A percentile compares a stretch with the other conserved stretches of the same genome.
phyloP scores from a whole-genome alignment of 2,113 vertebrate genomes.

The Tyto alba region DNA sequence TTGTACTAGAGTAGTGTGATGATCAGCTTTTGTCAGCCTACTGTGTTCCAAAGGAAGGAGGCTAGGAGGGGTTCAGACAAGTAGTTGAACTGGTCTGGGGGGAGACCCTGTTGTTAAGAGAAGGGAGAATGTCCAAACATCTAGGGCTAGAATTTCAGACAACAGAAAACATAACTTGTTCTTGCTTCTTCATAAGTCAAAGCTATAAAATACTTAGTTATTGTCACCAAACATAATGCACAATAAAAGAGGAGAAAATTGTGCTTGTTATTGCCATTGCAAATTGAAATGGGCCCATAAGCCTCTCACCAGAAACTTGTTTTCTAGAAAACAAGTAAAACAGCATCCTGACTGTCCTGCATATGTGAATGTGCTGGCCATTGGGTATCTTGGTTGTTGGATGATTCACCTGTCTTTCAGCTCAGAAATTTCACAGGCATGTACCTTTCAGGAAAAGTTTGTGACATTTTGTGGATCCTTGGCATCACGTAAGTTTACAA shows the following conservation, averaged over 20 bases:
- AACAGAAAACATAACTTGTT: neutral
- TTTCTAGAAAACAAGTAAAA: neutral
- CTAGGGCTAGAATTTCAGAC: neutral
- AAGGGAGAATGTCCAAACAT: neutral
- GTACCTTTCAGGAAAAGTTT: neutral
- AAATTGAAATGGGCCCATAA: neutral
- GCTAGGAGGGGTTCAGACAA: neutral
- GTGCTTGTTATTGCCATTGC: neutral
- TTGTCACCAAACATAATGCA: neutral
- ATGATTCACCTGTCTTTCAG: neutral
- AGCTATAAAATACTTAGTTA: neutral
- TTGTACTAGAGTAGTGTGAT: neutral
- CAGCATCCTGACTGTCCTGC: neutral
- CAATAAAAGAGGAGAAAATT: neutral
- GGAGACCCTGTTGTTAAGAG: neutral
- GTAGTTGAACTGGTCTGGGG: neutral
- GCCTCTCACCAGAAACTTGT: neutral
- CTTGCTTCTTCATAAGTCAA: neutral
- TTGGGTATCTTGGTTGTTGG: neutral
- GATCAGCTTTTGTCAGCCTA: neutral
- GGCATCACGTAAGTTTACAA: neutral
- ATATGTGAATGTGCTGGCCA: neutral
- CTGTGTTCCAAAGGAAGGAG: neutral
- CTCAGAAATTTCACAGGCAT: neutral
- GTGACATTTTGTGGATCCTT: neutral